These are phyloP conservation scores for Uromys caudimaculatus DNA, from an alignment of 2,797 vertebrate species.

Conservation along the genomic window DNA sequence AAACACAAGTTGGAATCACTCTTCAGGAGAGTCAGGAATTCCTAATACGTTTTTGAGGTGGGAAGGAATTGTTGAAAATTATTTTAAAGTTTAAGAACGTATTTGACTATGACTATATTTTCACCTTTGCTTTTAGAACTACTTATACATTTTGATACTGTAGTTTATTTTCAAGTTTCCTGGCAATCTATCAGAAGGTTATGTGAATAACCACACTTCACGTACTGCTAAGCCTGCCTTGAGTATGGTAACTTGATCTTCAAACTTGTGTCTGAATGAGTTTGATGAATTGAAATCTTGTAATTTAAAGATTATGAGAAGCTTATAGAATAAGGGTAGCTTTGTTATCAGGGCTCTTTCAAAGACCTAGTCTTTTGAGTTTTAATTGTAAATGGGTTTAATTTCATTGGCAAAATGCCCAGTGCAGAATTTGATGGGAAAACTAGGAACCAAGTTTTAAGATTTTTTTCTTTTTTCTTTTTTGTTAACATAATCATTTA, in stretches of 20 bases:
- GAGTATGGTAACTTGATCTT: constrained; percentile 16
- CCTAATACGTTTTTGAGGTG: background rate
- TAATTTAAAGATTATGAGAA: constrained; percentile 56
- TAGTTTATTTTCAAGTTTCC: constrained; percentile 45
- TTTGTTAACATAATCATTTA: background rate
- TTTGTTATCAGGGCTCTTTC: constrained; percentile 35
- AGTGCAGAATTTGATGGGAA: background rate
- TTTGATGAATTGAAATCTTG: constrained; percentile 58
- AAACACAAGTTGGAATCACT: background rate
- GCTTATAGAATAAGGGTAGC: constrained; percentile 9
- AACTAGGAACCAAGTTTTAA: background rate
- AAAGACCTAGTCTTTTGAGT: constrained; percentile 16
- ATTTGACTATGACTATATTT: background rate
- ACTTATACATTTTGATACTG: background rate
- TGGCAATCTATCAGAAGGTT: background rate
- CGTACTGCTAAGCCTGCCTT: background rate
- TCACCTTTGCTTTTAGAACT: background rate
- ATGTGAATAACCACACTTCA: background rate
- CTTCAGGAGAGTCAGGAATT: background rate
- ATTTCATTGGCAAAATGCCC: constrained; percentile 48
- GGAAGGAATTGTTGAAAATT: background rate
- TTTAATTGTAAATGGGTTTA: constrained; percentile 47
- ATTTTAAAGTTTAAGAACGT: background rate
- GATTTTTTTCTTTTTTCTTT: background rate
- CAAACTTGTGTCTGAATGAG: constrained; percentile 31